A percentile compares a stretch with the other conserved stretches of the same genome.
These are phyloP conservation scores for Corythornis madagascariensis DNA, from an alignment of 2,113 vertebrate species.

Conservation along the genomic window DNA sequence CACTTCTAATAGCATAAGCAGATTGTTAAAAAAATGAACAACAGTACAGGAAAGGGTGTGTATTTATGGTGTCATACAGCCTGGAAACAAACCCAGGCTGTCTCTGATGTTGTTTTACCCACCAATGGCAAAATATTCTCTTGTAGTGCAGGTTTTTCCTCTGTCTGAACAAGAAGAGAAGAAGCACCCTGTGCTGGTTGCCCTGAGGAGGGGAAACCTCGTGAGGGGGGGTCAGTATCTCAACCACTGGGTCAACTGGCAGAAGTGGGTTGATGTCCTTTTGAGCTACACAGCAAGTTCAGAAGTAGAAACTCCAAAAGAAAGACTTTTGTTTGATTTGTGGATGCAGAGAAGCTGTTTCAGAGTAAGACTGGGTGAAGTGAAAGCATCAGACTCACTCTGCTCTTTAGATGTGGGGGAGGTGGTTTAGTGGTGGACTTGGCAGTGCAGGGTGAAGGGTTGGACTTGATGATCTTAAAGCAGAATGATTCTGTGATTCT, in stretches of 20 bases:
- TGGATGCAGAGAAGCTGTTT: accelerated
- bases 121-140: not conserved
- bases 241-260: too few relatives aligned
- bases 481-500: not conserved
- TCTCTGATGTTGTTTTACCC: not conserved
- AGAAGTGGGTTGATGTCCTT: not conserved
- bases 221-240: not conserved
- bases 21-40: constrained; percentile 7
- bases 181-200: not conserved
- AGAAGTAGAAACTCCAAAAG: not conserved
- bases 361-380: not conserved
- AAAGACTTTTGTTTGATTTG: not conserved
- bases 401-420: not conserved
- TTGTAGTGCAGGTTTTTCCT: not conserved
- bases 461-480: not conserved
- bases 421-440: not conserved
- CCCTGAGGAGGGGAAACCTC: not conserved
- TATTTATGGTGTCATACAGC: not conserved
- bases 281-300: accelerated
- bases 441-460: not conserved
- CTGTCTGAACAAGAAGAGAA: not conserved
- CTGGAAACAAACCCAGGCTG: not conserved
- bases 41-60: not conserved
- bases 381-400: not conserved
- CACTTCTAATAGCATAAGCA: constrained; percentile 23